Evolutionary conservation across 2,888 invertebrate species (phyloP).

Genomic region (Tryphoninae sp.): DNA sequence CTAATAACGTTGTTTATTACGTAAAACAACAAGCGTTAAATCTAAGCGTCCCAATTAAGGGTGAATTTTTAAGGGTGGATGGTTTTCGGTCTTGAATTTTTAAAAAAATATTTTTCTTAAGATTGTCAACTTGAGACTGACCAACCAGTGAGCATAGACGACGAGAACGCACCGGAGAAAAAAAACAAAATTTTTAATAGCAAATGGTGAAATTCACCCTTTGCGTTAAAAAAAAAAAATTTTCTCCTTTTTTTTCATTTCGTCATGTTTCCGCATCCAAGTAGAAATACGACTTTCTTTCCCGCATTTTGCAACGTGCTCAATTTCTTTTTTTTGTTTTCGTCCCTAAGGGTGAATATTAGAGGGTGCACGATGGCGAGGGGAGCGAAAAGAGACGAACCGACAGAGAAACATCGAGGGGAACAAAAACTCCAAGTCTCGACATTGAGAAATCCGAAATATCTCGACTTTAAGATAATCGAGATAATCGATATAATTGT

Average conservation of each 20-base stretch:
- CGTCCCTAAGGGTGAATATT: conserved; percentile 55
- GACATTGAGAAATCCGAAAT: conserved; percentile 24
- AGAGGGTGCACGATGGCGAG: background rate
- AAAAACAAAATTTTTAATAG: too few relatives aligned
- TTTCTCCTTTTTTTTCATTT: conserved; percentile 60
- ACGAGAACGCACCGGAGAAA: conserved; percentile 16
- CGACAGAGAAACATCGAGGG: conserved; percentile 18
- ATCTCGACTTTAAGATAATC: conserved; percentile 35
- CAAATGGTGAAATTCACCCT: conserved; percentile 56
- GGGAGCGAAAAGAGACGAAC: conserved; percentile 5
- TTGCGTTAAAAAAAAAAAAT: conserved; percentile 45
- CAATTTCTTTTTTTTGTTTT: conserved; percentile 45
- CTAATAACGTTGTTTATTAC: too few relatives aligned
- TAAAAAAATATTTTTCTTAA: background rate
- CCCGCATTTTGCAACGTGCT: conserved; percentile 36
- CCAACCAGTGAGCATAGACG: conserved; percentile 21
- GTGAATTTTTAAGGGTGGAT: too few relatives aligned
- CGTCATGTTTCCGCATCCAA: conserved; percentile 61
- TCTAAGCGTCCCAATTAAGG: too few relatives aligned
- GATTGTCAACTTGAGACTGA: conserved; percentile 30
- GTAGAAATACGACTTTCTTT: conserved; percentile 60
- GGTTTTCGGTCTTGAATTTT: background rate
- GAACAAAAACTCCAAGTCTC: conserved; percentile 3
- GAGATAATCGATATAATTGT: conserved; percentile 30
- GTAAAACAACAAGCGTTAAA: too few relatives aligned